Percentiles rank a stretch among this genome's conserved stretches.
These are phyloP conservation scores for Probaryconus sp. DNA, from an alignment of 1,140 invertebrate species.

Conservation along the genomic window DNA sequence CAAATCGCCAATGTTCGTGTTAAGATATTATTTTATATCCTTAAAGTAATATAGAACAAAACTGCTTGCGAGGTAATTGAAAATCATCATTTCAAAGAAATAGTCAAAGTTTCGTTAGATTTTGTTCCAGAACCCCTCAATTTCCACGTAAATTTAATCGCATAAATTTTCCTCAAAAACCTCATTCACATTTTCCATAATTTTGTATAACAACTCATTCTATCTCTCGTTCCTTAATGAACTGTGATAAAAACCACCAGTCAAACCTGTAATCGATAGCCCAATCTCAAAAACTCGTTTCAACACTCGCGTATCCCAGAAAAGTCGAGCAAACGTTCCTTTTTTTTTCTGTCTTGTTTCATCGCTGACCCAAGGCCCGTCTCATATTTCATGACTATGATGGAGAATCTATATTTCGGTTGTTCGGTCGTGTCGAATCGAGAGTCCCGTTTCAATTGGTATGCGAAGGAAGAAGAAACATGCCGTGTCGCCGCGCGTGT, in stretches of 20 bases:
- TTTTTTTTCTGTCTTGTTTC: not conserved
- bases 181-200: slow-evolving; percentile 19
- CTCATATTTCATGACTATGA: slow-evolving; percentile 18
- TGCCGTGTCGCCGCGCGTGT: slow-evolving; percentile 44
- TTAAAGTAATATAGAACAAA: too few species aligned
- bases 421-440: slow-evolving; percentile 6
- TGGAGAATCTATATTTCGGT: slow-evolving; percentile 11
- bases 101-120: too few species aligned
- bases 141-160: too few species aligned
- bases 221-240: slow-evolving; percentile 9
- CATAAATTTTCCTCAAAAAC: too few species aligned
- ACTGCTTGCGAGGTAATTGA: too few species aligned
- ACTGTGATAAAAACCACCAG: slow-evolving; percentile 9
- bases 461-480: slow-evolving; percentile 11
- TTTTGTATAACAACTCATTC: not conserved
- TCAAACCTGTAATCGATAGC: slow-evolving; percentile 3
- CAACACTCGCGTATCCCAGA: slow-evolving; percentile 11
- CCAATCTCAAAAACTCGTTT: slow-evolving; percentile 27
- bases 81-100: too few species aligned
- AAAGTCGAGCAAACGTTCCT: slow-evolving; percentile 18
- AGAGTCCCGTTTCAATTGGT: not conserved
- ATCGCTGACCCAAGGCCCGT: not conserved
- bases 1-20: too few species aligned
- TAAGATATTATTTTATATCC: too few species aligned
- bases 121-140: too few species aligned